These are phyloP conservation scores for Psophia crepitans DNA, from an alignment of 2,113 vertebrate species.

Conservation along the genomic window DNA sequence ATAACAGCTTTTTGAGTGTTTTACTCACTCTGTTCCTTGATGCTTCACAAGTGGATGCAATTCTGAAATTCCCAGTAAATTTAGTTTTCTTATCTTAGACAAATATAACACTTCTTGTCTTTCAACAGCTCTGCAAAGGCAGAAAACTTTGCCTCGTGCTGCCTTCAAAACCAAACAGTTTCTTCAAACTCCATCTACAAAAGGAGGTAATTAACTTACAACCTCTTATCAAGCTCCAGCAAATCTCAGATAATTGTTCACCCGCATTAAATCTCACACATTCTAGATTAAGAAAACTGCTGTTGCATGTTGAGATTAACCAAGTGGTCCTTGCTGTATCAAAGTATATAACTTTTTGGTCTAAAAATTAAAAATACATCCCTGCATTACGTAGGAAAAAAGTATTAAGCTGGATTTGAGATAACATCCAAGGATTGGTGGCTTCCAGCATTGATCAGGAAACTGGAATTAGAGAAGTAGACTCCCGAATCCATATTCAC, in stretches of 20 bases:
- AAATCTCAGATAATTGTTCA: constrained; percentile 45
- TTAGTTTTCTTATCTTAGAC: constrained; percentile 68
- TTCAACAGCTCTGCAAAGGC: constrained; percentile 90
- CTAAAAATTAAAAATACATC: background rate
- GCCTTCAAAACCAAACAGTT: constrained; percentile 97
- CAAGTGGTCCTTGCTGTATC: background rate
- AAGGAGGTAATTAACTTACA: constrained; percentile 88
- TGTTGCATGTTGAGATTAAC: constrained; percentile 22
- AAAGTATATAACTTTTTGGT: background rate
- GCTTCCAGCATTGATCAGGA: background rate
- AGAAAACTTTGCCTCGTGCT: constrained; percentile 86
- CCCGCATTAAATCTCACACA: constrained; percentile 40
- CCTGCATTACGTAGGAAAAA: background rate
- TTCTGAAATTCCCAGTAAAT: constrained; percentile 51
- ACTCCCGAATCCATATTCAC: background rate
- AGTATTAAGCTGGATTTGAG: background rate
- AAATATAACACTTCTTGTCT: constrained; percentile 88
- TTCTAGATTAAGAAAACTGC: background rate
- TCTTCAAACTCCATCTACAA: constrained; percentile 88
- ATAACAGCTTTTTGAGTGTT: constrained; percentile 59
- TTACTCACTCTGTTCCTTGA: constrained; percentile 12
- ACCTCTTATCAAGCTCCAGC: constrained; percentile 66
- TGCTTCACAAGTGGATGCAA: constrained; percentile 15
- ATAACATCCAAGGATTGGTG: background rate
- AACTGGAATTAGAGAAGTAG: background rate